Percentiles rank a stretch among this genome's conserved stretches.
Conservation (phyloP, 2,888 invertebrate species). For the Stenolophus ochropezus region DNA sequence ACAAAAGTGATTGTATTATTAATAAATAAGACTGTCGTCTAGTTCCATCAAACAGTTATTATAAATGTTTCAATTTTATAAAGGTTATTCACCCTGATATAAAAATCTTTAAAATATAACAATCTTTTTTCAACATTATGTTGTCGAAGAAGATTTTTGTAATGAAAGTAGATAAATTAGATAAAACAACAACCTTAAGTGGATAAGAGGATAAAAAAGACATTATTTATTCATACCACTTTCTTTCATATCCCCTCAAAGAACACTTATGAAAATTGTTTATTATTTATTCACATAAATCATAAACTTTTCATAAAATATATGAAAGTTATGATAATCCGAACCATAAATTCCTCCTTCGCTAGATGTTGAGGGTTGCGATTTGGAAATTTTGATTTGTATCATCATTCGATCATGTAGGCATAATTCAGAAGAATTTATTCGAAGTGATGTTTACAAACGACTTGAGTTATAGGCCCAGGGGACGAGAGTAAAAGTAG, state of each 20-base stretch:
- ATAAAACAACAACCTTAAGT: background rate
- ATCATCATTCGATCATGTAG: background rate
- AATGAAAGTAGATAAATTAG: too few relatives aligned
- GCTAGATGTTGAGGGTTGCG: background rate
- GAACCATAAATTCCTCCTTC: background rate
- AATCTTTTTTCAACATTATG: too few relatives aligned
- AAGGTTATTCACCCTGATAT: background rate
- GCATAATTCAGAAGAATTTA: background rate
- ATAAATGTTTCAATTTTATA: background rate
- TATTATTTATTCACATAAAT: slow-evolving; percentile 16
- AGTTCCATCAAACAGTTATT: background rate
- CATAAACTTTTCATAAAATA: background rate
- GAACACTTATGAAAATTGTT: background rate
- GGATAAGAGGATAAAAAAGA: background rate
- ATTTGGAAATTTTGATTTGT: slow-evolving; percentile 9
- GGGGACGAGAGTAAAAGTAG: slow-evolving; percentile 33
- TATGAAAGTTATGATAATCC: slow-evolving; percentile 17
- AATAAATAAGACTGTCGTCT: background rate
- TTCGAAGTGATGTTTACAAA: background rate
- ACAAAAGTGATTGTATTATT: background rate
- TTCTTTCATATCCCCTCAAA: background rate
- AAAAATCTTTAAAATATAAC: too few relatives aligned
- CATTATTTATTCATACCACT: background rate
- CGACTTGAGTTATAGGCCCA: background rate
- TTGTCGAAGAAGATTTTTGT: too few relatives aligned